These are phyloP conservation scores for Zygogramma bicolorata DNA, from an alignment of 2,888 invertebrate species.

Conservation along the genomic window DNA sequence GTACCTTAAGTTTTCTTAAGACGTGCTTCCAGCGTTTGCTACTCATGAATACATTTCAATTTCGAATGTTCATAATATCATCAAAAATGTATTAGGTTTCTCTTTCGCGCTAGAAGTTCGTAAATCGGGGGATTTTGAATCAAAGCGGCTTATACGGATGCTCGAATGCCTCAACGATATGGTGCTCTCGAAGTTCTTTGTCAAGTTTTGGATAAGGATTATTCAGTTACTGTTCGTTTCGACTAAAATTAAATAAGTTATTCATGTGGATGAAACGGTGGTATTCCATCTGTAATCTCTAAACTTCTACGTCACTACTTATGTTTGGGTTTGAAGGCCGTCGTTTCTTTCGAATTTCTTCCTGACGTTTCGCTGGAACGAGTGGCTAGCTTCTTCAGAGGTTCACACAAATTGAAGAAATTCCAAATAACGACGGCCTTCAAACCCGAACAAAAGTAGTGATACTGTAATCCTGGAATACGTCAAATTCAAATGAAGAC, in stretches of 20 bases:
- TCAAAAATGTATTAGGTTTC: not conserved
- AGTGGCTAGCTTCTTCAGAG: too few species aligned
- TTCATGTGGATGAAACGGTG: not conserved
- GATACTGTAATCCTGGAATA: too few species aligned
- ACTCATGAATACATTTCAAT: not conserved
- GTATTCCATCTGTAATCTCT: not conserved
- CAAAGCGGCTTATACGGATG: not conserved
- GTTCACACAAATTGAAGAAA: too few species aligned
- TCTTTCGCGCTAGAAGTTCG: not conserved
- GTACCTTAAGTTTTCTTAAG: too few species aligned
- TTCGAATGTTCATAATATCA: not conserved
- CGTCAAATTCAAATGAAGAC: too few species aligned
- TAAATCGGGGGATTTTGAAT: not conserved
- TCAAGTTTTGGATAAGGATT: not conserved
- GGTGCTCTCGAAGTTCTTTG: not conserved
- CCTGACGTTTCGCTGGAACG: too few species aligned
- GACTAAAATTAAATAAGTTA: not conserved
- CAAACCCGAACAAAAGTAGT: too few species aligned
- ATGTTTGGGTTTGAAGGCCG: too few species aligned
- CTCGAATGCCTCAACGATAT: not conserved
- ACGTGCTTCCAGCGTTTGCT: too few species aligned
- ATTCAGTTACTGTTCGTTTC: not conserved
- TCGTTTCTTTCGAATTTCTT: too few species aligned
- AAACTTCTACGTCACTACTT: too few species aligned
- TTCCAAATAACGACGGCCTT: too few species aligned